These are phyloP conservation scores for Lytechinus pictus DNA, from an alignment of 35 echinoderm and acorn worm species.

Conservation along the genomic window DNA sequence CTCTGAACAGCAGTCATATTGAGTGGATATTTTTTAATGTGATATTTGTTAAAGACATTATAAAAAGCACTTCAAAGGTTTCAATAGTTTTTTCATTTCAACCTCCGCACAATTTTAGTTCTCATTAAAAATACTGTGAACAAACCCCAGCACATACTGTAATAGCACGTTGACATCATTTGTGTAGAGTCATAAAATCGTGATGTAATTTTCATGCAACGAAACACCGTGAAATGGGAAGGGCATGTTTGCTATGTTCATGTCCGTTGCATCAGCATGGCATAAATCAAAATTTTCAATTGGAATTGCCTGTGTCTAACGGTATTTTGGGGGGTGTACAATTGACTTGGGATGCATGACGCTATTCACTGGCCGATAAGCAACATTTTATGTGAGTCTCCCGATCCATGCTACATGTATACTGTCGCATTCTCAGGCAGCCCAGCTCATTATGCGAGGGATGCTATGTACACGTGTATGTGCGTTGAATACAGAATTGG, in stretches of 20 bases:
- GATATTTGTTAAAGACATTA: too few species aligned
- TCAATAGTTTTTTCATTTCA: too few species aligned
- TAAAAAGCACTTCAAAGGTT: too few species aligned
- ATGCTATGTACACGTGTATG: background rate
- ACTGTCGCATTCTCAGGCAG: background rate
- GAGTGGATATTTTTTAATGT: too few species aligned
- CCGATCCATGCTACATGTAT: background rate
- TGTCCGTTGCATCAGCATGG: background rate
- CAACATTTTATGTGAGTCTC: background rate
- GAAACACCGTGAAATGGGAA: background rate
- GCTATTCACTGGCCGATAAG: background rate
- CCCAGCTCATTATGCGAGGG: background rate
- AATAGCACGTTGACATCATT: background rate
- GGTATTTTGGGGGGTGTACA: background rate
- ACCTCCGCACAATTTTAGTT: too few species aligned
- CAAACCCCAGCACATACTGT: background rate
- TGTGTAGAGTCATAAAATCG: background rate
- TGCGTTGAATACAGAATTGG: background rate
- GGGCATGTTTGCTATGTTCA: background rate
- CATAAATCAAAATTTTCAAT: background rate
- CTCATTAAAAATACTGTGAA: too few species aligned
- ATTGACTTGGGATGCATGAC: background rate
- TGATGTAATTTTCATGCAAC: background rate
- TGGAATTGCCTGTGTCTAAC: background rate
- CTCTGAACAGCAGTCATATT: too few species aligned